Percentiles rank a stretch among this genome's conserved stretches.
Conservation (phyloP, 2,797 vertebrate species). For the Poecilia picta region DNA sequence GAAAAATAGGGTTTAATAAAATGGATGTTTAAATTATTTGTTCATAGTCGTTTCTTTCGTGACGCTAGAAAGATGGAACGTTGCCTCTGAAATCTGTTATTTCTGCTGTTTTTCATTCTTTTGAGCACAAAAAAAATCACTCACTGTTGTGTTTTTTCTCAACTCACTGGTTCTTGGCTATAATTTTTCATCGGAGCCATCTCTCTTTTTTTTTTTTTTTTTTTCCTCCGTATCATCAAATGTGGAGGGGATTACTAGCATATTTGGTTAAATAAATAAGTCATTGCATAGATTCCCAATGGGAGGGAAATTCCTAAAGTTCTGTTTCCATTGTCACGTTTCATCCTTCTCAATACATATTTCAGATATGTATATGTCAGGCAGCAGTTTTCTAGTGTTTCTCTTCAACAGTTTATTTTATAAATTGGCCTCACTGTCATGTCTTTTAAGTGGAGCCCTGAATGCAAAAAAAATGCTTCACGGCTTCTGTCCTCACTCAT, state of each 20-base stretch:
- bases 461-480: conserved; percentile 82
- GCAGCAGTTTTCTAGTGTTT: conserved; percentile 65
- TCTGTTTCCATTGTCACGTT: conserved; percentile 73
- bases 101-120: conserved; percentile 34
- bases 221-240: conserved; percentile 13
- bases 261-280: neutral
- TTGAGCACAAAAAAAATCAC: conserved; percentile 14
- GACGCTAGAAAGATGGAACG: conserved; percentile 69
- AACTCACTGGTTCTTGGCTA: conserved; percentile 64
- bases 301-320: conserved; percentile 57
- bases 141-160: conserved; percentile 42
- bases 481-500: conserved; percentile 82
- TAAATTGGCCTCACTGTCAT: conserved; percentile 82
- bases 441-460: conserved; percentile 83
- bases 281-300: conserved; percentile 32
- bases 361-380: conserved; percentile 71
- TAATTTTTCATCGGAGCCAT: conserved; percentile 67
- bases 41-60: conserved; percentile 81
- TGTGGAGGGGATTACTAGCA: neutral
- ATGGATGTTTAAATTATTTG: conserved; percentile 82
- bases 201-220: conserved; percentile 44
- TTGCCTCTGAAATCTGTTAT: conserved; percentile 42
- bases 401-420: conserved; percentile 74
- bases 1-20: conserved; percentile 84
- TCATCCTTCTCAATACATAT: conserved; percentile 69